Base-by-base conservation (phyloP, 1,140 invertebrate species). In the Zaprionus lachaisei region DNA sequence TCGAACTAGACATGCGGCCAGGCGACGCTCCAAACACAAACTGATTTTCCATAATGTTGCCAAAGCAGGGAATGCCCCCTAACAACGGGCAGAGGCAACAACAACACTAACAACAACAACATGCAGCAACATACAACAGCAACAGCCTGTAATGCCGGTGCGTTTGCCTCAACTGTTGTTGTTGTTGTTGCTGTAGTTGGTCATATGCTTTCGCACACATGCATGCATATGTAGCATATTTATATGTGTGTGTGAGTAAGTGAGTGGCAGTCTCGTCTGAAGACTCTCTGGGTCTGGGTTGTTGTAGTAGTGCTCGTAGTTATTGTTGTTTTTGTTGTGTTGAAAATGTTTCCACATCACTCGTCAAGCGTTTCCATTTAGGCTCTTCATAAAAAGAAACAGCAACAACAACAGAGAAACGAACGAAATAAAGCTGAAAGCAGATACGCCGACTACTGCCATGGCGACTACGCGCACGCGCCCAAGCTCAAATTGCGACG, bases 301-400 rank as follows among this genome's bases (percentile, higher is more conserved):
- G 79, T 65, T 65, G 68, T 54, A 71, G 55, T 81, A 44, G n/a
- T 47, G 34, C 41, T 20, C 41, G n/a, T 64, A 54, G 72, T 51
- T 60, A 34, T 79, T 71, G 80, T 60, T 71, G 80, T 72, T 82
- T 70, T 73, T 76, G 56, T 71, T 82, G 79, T 83, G 91, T 83
- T 92, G 87, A 92, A 92, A 92, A 92, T 92, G 87, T 92, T 92
- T 92, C 91, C 91, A 92, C 91, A 92, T 92, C 87, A 92, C 91
- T 92, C 91, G 87, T 92, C 91, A 92, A 92, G 91, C 91, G 91
- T 92, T 92, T 92, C 91, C 85, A 83, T 83, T 89, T 71, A 79
- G 80, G 77, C 82, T 86, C 83, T 78, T 79, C 65, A 72, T 80
- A 80, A 73, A 72, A 70, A 60, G 44, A 70, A 61, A 58, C 64